Conservation (phyloP, 2,888 invertebrate species). For the Aleiodes leptofemur region DNA sequence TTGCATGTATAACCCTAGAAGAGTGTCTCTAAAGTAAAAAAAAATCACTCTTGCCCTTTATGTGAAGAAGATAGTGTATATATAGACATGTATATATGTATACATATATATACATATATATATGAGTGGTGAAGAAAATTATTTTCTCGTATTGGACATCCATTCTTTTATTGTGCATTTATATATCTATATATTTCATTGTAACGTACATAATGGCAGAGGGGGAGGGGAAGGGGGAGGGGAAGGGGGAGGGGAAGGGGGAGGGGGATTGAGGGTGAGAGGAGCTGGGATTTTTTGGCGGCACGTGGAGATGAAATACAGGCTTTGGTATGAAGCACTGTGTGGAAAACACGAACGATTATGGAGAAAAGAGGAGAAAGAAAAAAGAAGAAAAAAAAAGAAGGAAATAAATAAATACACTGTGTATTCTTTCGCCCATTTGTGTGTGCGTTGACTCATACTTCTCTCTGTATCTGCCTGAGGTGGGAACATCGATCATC, state of each 20-base stretch:
- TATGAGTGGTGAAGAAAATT: too few relatives aligned
- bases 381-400: background rate
- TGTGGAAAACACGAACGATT: slow-evolving; percentile 19
- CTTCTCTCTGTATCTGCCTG: slow-evolving; percentile 8
- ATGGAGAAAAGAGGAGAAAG: slow-evolving; percentile 34
- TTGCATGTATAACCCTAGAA: slow-evolving; percentile 12
- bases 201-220: slow-evolving; percentile 27
- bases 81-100: too few relatives aligned
- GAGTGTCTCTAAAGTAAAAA: slow-evolving; percentile 16
- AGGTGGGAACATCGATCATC: slow-evolving; percentile 41
- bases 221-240: background rate
- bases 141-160: too few relatives aligned
- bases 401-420: slow-evolving; percentile 7
- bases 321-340: slow-evolving; percentile 30
- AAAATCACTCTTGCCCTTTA: background rate
- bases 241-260: background rate
- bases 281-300: slow-evolving; percentile 41
- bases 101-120: too few relatives aligned
- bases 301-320: slow-evolving; percentile 40
- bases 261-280: slow-evolving; percentile 34
- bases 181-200: background rate
- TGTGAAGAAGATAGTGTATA: background rate
- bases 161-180: background rate
- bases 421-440: slow-evolving; percentile 3
- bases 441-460: slow-evolving; percentile 36